Percentiles rank a stretch among this genome's conserved stretches.
Conservation (phyloP, 1,140 invertebrate genomes). For the Sminthurinus signatus region DNA sequence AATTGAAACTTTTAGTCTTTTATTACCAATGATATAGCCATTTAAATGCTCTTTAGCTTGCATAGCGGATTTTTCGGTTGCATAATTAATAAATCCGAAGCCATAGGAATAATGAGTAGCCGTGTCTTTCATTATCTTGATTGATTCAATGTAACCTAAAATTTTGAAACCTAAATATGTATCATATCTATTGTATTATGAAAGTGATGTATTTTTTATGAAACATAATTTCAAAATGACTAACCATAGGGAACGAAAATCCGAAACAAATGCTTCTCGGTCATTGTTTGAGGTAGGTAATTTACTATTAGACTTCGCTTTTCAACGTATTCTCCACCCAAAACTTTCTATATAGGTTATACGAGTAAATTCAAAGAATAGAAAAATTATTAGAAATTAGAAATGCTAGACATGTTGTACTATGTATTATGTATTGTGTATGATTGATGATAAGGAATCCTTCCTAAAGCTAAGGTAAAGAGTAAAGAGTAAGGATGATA, state of each 20-base stretch:
- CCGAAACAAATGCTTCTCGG: conserved; percentile 79
- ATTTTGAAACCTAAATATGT: too few relatives aligned
- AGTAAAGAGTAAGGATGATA: too few relatives aligned
- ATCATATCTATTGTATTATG: too few relatives aligned
- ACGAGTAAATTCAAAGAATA: too few relatives aligned
- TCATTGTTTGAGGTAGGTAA: conserved; percentile 87
- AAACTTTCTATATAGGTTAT: too few relatives aligned
- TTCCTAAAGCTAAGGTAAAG: too few relatives aligned
- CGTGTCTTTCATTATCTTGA: conserved; percentile 44
- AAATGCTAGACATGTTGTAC: too few relatives aligned
- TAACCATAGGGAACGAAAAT: conserved; percentile 80
- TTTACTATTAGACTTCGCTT: conserved; percentile 62
- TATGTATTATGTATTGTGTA: too few relatives aligned
- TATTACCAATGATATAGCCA: conserved; percentile 78
- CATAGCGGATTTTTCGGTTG: conserved; percentile 71
- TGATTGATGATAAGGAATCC: too few relatives aligned
- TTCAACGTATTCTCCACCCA: background rate
- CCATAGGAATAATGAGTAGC: conserved; percentile 93
- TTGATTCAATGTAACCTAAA: background rate
- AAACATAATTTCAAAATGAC: too few relatives aligned
- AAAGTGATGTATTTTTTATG: too few relatives aligned
- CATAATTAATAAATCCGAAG: conserved; percentile 92
- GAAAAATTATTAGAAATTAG: too few relatives aligned
- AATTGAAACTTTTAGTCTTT: conserved; percentile 82
- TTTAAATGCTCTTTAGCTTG: conserved; percentile 80